Evolutionary conservation across 2,113 vertebrate genomes (phyloP).

Genomic region (Aptenodytes patagonicus): DNA sequence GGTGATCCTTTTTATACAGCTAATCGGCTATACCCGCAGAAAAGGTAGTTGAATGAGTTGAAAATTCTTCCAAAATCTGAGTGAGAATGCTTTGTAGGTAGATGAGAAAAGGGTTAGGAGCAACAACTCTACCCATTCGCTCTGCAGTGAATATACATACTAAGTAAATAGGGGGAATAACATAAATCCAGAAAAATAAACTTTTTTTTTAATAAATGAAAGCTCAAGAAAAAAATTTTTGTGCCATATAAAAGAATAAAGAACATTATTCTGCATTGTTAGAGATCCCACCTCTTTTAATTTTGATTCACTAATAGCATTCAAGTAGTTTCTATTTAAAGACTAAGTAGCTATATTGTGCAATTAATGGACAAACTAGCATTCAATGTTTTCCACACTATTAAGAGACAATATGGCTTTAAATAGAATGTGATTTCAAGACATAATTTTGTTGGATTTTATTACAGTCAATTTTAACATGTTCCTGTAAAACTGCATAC

Average conservation of each 20-base stretch:
- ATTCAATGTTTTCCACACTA: conserved; percentile 1
- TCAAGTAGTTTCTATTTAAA: conserved; percentile 50
- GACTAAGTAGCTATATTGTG: conserved; percentile 2
- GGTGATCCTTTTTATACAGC: neutral
- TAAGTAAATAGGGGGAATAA: neutral
- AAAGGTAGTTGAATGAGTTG: neutral
- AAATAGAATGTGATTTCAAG: conserved; percentile 26
- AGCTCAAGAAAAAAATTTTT: neutral
- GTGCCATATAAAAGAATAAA: neutral
- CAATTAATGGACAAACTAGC: conserved; percentile 36
- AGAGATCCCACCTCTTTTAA: conserved; percentile 36
- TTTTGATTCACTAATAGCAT: conserved; percentile 23
- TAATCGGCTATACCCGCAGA: neutral
- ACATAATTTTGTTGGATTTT: neutral
- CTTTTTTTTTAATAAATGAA: neutral
- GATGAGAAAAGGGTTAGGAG: neutral
- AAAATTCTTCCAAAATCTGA: neutral
- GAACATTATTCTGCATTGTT: conserved; percentile 33
- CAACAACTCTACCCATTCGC: neutral
- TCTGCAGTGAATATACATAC: neutral
- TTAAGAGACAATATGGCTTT: neutral
- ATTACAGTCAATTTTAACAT: neutral
- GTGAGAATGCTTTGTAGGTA: neutral
- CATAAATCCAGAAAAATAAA: neutral
- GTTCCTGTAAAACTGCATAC: neutral